These are phyloP conservation scores for Acanthopleura granulata DNA, from an alignment of 2,888 invertebrate species.

Conservation along the genomic window DNA sequence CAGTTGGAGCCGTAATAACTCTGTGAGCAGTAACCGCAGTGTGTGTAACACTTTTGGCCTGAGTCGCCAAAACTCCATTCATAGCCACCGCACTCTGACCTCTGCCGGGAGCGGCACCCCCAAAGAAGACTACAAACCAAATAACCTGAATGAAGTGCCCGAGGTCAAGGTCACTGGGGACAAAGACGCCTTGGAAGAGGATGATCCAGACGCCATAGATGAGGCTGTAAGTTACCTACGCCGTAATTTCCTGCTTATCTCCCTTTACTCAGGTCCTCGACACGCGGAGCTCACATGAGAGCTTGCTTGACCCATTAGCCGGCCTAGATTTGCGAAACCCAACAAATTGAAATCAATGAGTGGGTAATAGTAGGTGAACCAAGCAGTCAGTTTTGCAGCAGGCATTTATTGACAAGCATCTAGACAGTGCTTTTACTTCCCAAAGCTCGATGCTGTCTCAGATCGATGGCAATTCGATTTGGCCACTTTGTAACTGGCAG, in stretches of 20 bases:
- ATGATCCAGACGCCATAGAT: constrained; percentile 64
- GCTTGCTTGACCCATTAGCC: neutral
- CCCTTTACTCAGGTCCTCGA: too few species aligned
- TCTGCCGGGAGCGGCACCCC: constrained; percentile 58
- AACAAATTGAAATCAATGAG: constrained; percentile 11
- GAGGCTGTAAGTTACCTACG: constrained; percentile 50
- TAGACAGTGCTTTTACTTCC: constrained; percentile 17
- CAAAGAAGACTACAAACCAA: constrained; percentile 63
- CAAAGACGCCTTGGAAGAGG: constrained; percentile 42
- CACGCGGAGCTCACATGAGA: neutral
- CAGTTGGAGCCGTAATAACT: constrained; percentile 63
- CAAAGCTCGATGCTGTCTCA: neutral
- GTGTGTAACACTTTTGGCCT: constrained; percentile 57
- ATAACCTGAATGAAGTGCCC: constrained; percentile 52
- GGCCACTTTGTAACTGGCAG: constrained; percentile 13
- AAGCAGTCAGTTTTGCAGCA: neutral
- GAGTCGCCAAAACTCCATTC: constrained; percentile 66
- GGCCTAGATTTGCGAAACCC: constrained; percentile 16
- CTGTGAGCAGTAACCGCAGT: constrained; percentile 60
- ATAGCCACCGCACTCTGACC: constrained; percentile 60
- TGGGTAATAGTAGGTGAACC: neutral
- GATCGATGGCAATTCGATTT: constrained; percentile 18
- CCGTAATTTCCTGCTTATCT: too few species aligned
- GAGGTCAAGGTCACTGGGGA: constrained; percentile 41
- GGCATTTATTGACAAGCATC: constrained; percentile 8